Conservation (phyloP, 1,140 invertebrate species). For the Drosophila azteca region DNA sequence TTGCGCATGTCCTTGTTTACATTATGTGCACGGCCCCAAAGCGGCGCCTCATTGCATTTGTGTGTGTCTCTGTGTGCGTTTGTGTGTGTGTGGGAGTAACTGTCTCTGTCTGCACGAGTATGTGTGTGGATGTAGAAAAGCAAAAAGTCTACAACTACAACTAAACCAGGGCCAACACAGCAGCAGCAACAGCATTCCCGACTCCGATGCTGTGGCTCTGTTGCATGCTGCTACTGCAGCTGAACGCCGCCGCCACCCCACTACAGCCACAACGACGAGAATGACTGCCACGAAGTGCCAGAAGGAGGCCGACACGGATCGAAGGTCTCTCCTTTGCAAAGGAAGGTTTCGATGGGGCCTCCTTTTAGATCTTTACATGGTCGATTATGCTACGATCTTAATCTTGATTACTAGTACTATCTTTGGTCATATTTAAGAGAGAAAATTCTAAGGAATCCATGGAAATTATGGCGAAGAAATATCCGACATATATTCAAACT, state of each 20-base stretch:
- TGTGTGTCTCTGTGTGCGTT: not conserved
- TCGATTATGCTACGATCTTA: no score
- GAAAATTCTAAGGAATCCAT: no score
- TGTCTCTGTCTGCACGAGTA: conserved; percentile 6
- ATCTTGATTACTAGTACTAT: no score
- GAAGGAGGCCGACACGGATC: conserved; percentile 2
- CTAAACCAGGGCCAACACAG: conserved; percentile 41
- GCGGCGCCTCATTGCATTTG: conserved; percentile 32
- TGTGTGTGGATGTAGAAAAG: conserved; percentile 68
- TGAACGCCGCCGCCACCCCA: conserved; percentile 61
- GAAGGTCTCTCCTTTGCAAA: conserved; percentile 1
- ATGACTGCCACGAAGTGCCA: conserved; percentile 17
- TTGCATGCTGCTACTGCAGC: conserved; percentile 63
- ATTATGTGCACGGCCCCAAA: conserved; percentile 70
- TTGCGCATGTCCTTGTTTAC: conserved; percentile 79
- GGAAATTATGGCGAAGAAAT: no score
- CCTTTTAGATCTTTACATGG: conserved; percentile 9
- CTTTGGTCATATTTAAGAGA: no score
- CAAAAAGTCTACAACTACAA: conserved; percentile 81
- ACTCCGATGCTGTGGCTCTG: conserved; percentile 26
- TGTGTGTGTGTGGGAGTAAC: conserved; percentile 24
- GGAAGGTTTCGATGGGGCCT: not conserved
- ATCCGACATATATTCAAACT: no score
- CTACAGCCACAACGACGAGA: conserved; percentile 8
- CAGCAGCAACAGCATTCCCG: conserved; percentile 5